A percentile compares a stretch with the other conserved stretches of the same genome.
Conservation (phyloP, 1,140 invertebrate species). For the Idris sp. region DNA sequence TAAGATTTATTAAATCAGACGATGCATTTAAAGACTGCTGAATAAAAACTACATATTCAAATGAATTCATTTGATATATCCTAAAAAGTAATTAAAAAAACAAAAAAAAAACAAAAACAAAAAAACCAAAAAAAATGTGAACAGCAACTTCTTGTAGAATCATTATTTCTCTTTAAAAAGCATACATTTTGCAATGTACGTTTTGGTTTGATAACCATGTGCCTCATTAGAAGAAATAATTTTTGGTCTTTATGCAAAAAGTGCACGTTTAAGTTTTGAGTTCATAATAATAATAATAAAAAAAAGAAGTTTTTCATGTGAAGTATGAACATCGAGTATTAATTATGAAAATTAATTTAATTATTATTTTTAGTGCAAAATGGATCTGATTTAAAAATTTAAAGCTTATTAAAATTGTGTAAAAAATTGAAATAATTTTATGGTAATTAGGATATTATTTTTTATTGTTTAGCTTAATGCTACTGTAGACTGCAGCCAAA, state of each 20-base stretch:
- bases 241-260: constrained; percentile 8
- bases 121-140: constrained; percentile 18
- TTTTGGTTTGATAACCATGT: constrained; percentile 41
- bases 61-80: constrained; percentile 36
- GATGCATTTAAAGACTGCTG: constrained; percentile 56
- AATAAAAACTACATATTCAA: constrained; percentile 38
- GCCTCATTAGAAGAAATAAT: constrained; percentile 39
- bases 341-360: too few relatives aligned
- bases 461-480: constrained; percentile 21
- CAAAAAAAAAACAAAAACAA: too few relatives aligned
- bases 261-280: constrained; percentile 1
- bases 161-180: background rate
- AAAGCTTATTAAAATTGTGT: too few relatives aligned
- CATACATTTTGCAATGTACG: constrained; percentile 14
- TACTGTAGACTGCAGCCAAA: constrained; percentile 25
- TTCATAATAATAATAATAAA: too few relatives aligned
- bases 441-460: too few relatives aligned
- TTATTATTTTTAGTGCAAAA: too few relatives aligned
- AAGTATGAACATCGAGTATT: too few relatives aligned
- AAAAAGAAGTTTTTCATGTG: too few relatives aligned
- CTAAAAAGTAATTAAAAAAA: too few relatives aligned
- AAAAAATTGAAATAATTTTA: too few relatives aligned
- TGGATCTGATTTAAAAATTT: too few relatives aligned
- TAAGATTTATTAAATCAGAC: constrained; percentile 36
- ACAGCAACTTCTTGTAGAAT: constrained; percentile 5